Evolutionary conservation across 2,888 invertebrate species (phyloP).

Genomic region (Trichopria drosophilae): DNA sequence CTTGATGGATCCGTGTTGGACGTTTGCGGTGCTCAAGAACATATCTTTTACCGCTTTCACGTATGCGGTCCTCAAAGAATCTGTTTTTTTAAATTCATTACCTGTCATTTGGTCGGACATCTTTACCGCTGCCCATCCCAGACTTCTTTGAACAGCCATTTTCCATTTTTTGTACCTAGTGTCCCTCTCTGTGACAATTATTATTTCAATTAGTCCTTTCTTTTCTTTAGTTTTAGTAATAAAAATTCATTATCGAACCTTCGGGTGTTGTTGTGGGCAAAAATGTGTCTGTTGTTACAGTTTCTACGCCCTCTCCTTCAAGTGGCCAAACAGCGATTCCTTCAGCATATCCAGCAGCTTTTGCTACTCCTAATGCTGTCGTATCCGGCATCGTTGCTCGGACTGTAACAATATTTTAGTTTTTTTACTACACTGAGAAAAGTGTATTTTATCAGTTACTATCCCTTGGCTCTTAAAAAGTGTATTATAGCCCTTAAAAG

Average conservation of each 20-base stretch:
- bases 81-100: conserved; percentile 53
- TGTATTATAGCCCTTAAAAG: no score
- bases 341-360: conserved; percentile 83
- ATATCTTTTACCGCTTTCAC: conserved; percentile 36
- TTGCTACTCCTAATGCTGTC: conserved; percentile 89
- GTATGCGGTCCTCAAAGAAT: conserved; percentile 28
- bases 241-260: conserved; percentile 59
- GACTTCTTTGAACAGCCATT: conserved; percentile 88
- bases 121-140: conserved; percentile 83
- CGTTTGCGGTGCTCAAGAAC: conserved; percentile 30
- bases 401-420: conserved; percentile 62
- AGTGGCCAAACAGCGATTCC: conserved; percentile 73
- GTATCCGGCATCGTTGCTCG: conserved; percentile 86
- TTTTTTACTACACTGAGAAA: no score
- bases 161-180: conserved; percentile 89
- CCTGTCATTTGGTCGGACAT: conserved; percentile 79
- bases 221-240: not conserved
- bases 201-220: not conserved
- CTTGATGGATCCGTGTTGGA: no score
- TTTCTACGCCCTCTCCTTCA: conserved; percentile 63
- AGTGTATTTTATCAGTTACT: no score
- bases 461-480: no score
- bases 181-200: conserved; percentile 69
- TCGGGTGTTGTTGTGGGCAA: conserved; percentile 78
- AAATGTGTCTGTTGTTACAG: conserved; percentile 74